Conservation (phyloP, 2,797 vertebrate species). For the Melopsittacus undulatus region DNA sequence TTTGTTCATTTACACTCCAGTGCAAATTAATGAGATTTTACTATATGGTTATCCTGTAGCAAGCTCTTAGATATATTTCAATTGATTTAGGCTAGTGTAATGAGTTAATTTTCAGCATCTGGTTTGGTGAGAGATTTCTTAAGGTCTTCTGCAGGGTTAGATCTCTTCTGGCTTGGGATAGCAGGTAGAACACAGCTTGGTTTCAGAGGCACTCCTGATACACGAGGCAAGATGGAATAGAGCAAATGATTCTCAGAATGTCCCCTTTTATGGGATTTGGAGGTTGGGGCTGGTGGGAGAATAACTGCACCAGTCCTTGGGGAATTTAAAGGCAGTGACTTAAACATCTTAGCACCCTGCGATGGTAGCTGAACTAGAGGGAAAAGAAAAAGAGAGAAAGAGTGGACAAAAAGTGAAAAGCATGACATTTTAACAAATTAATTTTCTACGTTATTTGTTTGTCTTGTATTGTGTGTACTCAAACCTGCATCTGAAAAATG, state of each 20-base stretch:
- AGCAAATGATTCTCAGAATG: constrained; percentile 68
- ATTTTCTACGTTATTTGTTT: neutral
- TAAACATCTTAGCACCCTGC: constrained; percentile 76
- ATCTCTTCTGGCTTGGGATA: constrained; percentile 82
- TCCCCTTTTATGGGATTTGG: constrained; percentile 47
- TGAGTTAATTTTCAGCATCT: constrained; percentile 45
- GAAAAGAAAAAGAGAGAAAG: neutral
- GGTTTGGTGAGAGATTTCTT: neutral
- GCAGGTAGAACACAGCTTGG: constrained; percentile 82
- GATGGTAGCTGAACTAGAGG: constrained; percentile 69
- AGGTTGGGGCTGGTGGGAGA: constrained; percentile 60
- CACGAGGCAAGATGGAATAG: constrained; percentile 71
- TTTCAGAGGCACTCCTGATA: constrained; percentile 77
- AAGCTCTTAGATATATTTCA: neutral
- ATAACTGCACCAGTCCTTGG: constrained; percentile 42
- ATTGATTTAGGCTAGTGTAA: neutral
- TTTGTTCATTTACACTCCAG: neutral
- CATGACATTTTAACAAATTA: neutral
- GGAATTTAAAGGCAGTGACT: constrained; percentile 72
- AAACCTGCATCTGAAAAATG: neutral
- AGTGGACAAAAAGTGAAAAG: neutral
- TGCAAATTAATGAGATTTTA: constrained; percentile 9
- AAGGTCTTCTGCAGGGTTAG: constrained; percentile 22
- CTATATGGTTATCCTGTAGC: neutral
- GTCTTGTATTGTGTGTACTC: neutral